Conservation (phyloP, 2,888 invertebrate species). For the Ceramica pisi region DNA sequence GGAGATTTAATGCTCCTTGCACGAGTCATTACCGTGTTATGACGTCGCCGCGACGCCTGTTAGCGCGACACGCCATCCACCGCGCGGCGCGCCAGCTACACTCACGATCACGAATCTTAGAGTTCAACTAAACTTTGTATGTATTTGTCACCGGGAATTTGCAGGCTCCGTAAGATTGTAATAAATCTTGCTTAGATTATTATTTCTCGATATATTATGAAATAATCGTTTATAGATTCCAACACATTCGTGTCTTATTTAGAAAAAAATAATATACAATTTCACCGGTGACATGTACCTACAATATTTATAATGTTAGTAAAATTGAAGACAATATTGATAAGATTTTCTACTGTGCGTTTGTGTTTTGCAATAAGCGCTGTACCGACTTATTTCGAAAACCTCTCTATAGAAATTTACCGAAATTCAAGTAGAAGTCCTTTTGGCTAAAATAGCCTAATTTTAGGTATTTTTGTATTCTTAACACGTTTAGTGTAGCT, state of each 20-base stretch:
- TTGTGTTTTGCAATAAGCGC: neutral
- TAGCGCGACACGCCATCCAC: conserved; percentile 35
- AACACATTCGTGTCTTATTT: too few relatives aligned
- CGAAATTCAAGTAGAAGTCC: neutral
- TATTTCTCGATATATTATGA: too few relatives aligned
- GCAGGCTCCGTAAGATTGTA: too few relatives aligned
- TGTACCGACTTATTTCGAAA: neutral
- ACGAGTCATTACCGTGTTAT: conserved; percentile 61
- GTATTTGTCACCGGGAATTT: too few relatives aligned
- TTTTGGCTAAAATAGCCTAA: neutral
- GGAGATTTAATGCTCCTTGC: conserved; percentile 54
- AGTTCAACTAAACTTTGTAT: neutral
- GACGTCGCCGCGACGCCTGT: conserved; percentile 43
- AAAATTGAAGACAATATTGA: too few relatives aligned
- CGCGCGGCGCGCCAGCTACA: conserved; percentile 3
- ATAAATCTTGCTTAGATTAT: too few relatives aligned
- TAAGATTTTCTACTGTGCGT: neutral
- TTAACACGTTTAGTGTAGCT: neutral
- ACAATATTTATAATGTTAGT: too few relatives aligned
- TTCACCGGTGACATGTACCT: too few relatives aligned
- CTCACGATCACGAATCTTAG: conserved; percentile 18
- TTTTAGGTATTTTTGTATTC: neutral
- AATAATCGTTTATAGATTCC: too few relatives aligned
- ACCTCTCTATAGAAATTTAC: neutral
- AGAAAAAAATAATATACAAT: too few relatives aligned